Conservation (phyloP, 2,113 vertebrate species). For the Chionodraco myersi region DNA sequence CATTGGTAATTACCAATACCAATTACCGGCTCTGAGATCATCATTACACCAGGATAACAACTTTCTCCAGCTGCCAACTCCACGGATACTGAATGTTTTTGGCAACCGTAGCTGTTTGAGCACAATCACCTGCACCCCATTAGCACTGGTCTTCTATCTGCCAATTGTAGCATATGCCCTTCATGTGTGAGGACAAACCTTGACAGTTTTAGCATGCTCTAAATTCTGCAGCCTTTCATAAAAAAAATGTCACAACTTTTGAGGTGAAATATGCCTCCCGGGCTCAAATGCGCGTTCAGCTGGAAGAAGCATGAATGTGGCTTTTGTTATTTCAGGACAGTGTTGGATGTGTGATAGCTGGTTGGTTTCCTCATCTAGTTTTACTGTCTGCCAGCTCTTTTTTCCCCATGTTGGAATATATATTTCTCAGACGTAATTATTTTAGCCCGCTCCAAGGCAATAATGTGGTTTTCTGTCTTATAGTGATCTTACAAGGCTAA, state of each 20-base stretch:
- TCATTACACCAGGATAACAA: slow-evolving; percentile 11
- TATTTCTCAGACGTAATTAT: slow-evolving; percentile 61
- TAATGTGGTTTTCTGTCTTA: slow-evolving; percentile 50
- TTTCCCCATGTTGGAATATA: slow-evolving; percentile 22
- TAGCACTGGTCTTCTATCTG: slow-evolving; percentile 1
- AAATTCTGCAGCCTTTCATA: background rate
- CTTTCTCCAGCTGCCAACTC: slow-evolving; percentile 25
- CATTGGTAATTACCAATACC: background rate
- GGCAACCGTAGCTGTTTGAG: background rate
- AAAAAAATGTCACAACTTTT: slow-evolving; percentile 9
- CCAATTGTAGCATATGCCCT: background rate
- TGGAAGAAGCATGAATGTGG: slow-evolving; percentile 16
- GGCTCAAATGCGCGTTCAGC: background rate
- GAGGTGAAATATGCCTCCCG: background rate
- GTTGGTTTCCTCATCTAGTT: slow-evolving; percentile 24
- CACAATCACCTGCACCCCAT: slow-evolving; percentile 9
- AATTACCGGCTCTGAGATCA: slow-evolving; percentile 34
- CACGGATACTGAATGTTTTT: background rate
- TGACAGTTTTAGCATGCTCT: background rate
- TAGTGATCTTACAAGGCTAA: slow-evolving; percentile 42
- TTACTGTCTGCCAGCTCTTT: slow-evolving; percentile 26
- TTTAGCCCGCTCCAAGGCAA: slow-evolving; percentile 26
- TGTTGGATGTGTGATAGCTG: slow-evolving; percentile 1
- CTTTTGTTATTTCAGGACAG: slow-evolving; percentile 10
- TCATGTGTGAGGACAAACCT: background rate